Base-by-base conservation (phyloP, 1,140 invertebrate genomes). In the Drosophila melanica region DNA sequence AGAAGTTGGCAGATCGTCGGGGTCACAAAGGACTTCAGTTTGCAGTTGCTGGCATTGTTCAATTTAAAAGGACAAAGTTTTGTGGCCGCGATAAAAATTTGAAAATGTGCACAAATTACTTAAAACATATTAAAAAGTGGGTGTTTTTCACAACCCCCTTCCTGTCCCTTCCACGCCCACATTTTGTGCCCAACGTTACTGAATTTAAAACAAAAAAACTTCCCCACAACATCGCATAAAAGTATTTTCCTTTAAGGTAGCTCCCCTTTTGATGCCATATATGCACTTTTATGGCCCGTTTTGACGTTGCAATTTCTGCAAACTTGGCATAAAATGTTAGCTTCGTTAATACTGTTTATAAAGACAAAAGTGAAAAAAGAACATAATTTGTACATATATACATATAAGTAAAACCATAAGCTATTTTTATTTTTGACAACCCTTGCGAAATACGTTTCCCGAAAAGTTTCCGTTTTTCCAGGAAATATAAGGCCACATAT, bases 71-170 rank as follows among this genome's bases (percentile, higher is more conserved):
- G 82, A 82, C 75, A 62, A 89, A 86, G 75, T 86, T 86, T 89
- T 87, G 82, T 77, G 82, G 57, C 53, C 57, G 79, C 82, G 79
- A 87, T 86, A 87, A 79, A 87, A 86, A 86, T 89, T 76, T 72
- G 81, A 74, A 82, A 86, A 87, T 87, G 79, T 73, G 71, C 71
- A 82, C 75, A 87, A 86, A 87, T 86, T 86, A 82, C 82, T 82
- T 79, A 76, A 86, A 85, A 87, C 82, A 86, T 79, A 86, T 86
- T 87, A 87, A 81, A 78, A 77, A 51, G 45, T 53, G 63, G 57
- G 62, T 51, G 62, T 14, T 8, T 16, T 39, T n/a, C n/a, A n/a
- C n/a, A n/a, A n/a, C n/a, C n/a, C n/a, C n/a, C n/a, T n/a, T n/a
- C n/a, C n/a, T n/a, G n/a, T n/a, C n/a, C n/a, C 12, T n/a, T 9